Percentiles rank a stretch among this genome's conserved stretches.
phyloP scores from a whole-genome alignment of 1,140 invertebrate genomes.

The Monochamus saltuarius region DNA sequence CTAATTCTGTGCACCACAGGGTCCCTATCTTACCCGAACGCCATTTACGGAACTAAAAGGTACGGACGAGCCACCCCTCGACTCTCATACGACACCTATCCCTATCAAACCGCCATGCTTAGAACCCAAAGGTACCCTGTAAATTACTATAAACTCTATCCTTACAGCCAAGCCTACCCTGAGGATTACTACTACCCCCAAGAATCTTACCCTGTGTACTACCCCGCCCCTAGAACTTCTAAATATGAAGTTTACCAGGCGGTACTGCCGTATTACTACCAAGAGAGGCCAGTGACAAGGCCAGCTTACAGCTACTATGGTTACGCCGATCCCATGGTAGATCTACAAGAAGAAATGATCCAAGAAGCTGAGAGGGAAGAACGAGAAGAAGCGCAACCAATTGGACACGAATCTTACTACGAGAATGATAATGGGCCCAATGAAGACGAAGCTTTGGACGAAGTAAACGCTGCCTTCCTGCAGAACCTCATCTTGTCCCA shows the following conservation, averaged over 20 bases:
- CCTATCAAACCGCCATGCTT: conserved; percentile 49
- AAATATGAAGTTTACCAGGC: conserved; percentile 53
- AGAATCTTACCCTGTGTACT: conserved; percentile 48
- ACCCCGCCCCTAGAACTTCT: conserved; percentile 43
- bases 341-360: conserved; percentile 47
- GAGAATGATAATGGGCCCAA: conserved; percentile 53
- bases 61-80: conserved; percentile 44
- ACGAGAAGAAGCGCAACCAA: conserved; percentile 57
- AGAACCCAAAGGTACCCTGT: conserved; percentile 43
- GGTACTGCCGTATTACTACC: conserved; percentile 52
- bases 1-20: conserved; percentile 45
- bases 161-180: conserved; percentile 57
- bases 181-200: conserved; percentile 57
- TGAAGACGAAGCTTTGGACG: conserved; percentile 51
- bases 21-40: conserved; percentile 48
- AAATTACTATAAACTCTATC: conserved; percentile 52
- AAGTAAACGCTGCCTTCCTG: conserved; percentile 62
- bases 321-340: conserved; percentile 51
- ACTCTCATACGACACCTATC: conserved; percentile 30
- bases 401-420: conserved; percentile 64
- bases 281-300: conserved; percentile 40
- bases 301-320: conserved; percentile 46
- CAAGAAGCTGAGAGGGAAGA: conserved; percentile 55
- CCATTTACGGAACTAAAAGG: conserved; percentile 54
- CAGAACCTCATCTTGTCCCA: conserved; percentile 63